A percentile compares a stretch with the other conserved stretches of the same genome.
These are phyloP conservation scores for Chymomyza costata DNA, from an alignment of 1,140 invertebrate species.

Conservation along the genomic window DNA sequence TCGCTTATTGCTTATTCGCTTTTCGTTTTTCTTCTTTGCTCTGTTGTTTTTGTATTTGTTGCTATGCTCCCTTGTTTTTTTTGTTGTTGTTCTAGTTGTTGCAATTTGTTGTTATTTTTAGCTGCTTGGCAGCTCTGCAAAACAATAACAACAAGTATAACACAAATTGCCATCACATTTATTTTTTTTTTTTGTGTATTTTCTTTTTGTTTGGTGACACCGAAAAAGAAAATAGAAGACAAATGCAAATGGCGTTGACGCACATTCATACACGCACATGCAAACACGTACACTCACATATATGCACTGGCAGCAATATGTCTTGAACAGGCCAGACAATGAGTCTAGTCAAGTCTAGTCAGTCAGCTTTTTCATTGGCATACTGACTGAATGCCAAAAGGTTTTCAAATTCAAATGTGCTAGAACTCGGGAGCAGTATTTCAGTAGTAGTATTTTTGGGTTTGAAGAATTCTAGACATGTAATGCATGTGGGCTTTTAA, in stretches of 20 bases:
- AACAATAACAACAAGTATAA: too few relatives aligned
- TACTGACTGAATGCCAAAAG: too few relatives aligned
- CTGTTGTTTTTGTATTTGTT: conserved; percentile 2
- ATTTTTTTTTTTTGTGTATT: too few relatives aligned
- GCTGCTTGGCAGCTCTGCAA: conserved; percentile 31
- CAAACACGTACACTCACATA: conserved; percentile 23
- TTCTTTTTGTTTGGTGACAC: conserved; percentile 11
- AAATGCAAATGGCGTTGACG: conserved; percentile 48
- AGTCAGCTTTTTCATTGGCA: too few relatives aligned
- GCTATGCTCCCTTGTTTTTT: conserved; percentile 40
- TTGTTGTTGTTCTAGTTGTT: too few relatives aligned
- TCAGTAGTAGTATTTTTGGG: too few relatives aligned
- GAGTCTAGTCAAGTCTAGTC: conserved; percentile 60
- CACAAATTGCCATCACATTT: too few relatives aligned
- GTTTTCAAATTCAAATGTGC: too few relatives aligned
- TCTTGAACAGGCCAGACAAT: conserved; percentile 46
- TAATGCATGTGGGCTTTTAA: too few relatives aligned
- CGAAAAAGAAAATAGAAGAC: conserved; percentile 20
- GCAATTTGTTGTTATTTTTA: conserved; percentile 48
- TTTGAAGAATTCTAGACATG: too few relatives aligned
- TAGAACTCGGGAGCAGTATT: too few relatives aligned
- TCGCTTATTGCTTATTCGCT: too few relatives aligned
- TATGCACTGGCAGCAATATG: conserved; percentile 27
- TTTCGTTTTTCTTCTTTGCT: not conserved
- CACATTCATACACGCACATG: conserved; percentile 16